Evolutionary conservation across 2,888 invertebrate species (phyloP).

Genomic region (Cheilosia urbana): DNA sequence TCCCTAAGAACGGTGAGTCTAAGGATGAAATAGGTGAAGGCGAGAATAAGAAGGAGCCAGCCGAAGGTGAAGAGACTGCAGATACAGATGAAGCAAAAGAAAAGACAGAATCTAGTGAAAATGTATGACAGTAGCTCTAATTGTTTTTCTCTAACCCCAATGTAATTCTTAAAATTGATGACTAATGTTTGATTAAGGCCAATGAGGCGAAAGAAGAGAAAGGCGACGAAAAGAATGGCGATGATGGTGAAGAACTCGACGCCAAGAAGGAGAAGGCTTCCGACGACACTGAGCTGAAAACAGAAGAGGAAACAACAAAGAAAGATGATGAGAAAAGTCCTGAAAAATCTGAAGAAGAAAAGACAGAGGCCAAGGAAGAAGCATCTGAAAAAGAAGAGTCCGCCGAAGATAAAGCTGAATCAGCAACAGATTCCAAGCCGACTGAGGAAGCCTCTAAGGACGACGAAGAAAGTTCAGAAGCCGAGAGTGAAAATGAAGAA

Average conservation of each 20-base stretch:
- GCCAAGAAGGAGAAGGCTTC: conserved; percentile 10
- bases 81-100: conserved; percentile 47
- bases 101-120: conserved; percentile 64
- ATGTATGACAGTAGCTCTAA: conserved; percentile 68
- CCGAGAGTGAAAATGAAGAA: conserved; percentile 35
- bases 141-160: conserved; percentile 8
- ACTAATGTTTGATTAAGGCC: conserved; percentile 73
- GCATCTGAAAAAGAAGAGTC: conserved; percentile 18
- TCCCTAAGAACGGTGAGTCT: conserved; percentile 62
- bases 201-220: conserved; percentile 61
- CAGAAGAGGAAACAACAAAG: conserved; percentile 8
- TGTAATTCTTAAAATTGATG: conserved; percentile 30
- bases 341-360: conserved; percentile 34
- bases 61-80: conserved; percentile 32
- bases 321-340: conserved; percentile 53
- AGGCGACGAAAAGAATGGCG: conserved; percentile 64
- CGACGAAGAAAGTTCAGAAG: conserved; percentile 5
- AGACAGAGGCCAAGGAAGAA: conserved; percentile 13
- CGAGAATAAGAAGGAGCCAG: conserved; percentile 48
- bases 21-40: conserved; percentile 61
- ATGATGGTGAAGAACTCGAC: conserved; percentile 41
- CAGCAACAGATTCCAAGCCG: background rate
- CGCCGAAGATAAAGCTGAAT: conserved; percentile 7
- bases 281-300: conserved; percentile 58
- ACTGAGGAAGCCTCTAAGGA: conserved; percentile 5